Percentiles rank a stretch among this genome's conserved stretches.
These are phyloP conservation scores for Cantharis lateralis DNA, from an alignment of 2,888 invertebrate species.

Conservation along the genomic window DNA sequence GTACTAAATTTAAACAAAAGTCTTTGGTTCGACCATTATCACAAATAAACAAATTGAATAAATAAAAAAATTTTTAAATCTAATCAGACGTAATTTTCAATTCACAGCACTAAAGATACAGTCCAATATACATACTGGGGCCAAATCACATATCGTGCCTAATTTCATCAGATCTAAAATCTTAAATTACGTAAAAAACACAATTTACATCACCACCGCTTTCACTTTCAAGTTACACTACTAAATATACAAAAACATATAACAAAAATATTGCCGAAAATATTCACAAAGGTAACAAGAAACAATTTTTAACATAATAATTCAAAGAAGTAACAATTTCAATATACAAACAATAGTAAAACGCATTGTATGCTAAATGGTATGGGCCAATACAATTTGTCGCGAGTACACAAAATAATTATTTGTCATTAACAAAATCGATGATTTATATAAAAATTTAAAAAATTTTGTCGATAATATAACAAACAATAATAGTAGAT, in stretches of 20 bases:
- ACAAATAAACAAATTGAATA: conserved; percentile 47
- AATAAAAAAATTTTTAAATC: conserved; percentile 51
- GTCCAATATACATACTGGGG: conserved; percentile 45
- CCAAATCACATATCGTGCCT: conserved; percentile 34
- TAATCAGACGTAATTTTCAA: conserved; percentile 52
- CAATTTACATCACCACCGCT: conserved; percentile 11
- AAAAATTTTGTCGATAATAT: neutral
- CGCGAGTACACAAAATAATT: neutral
- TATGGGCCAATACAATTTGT: neutral
- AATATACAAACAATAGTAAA: neutral
- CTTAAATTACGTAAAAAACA: conserved; percentile 17
- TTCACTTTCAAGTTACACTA: conserved; percentile 16
- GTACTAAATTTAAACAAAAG: conserved; percentile 27
- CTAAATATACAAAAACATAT: neutral
- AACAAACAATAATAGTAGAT: neutral
- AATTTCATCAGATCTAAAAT: conserved; percentile 29
- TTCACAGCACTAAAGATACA: conserved; percentile 58
- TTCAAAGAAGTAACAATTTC: neutral
- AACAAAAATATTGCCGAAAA: neutral
- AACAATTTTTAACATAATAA: neutral
- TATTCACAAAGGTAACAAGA: neutral
- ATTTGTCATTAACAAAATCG: too few species aligned
- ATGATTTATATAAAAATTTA: too few species aligned
- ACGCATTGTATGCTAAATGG: neutral
- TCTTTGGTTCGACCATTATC: conserved; percentile 57